These are phyloP conservation scores for Salvelinus alpinus DNA, from an alignment of 2,113 vertebrate species.

Conservation along the genomic window DNA sequence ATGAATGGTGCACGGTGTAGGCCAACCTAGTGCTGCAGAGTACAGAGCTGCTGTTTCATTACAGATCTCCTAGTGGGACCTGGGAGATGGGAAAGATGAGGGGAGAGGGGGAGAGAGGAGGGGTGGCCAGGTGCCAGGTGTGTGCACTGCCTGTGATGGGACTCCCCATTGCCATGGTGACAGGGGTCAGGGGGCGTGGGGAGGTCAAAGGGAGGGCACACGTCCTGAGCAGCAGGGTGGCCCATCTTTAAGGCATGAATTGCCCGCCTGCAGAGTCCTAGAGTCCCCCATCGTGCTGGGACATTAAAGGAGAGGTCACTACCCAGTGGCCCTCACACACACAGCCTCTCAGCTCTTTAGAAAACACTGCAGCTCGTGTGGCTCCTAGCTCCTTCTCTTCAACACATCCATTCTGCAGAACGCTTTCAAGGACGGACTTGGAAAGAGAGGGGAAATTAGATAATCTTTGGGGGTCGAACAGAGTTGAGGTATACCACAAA, in stretches of 20 bases:
- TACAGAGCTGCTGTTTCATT: not conserved
- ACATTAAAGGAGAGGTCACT: slow-evolving; percentile 53
- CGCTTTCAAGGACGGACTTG: slow-evolving; percentile 12
- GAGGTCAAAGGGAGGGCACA: slow-evolving; percentile 22
- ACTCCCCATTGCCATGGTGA: slow-evolving; percentile 48
- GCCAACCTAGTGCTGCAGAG: no score
- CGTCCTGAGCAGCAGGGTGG: slow-evolving; percentile 49
- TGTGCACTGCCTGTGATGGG: slow-evolving; percentile 40
- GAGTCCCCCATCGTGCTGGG: slow-evolving; percentile 29
- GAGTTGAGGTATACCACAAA: slow-evolving; percentile 43
- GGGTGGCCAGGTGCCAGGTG: slow-evolving; percentile 80
- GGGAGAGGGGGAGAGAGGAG: slow-evolving; percentile 16
- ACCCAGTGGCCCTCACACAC: slow-evolving; percentile 58
- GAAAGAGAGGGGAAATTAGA: slow-evolving; percentile 55
- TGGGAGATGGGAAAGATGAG: not conserved
- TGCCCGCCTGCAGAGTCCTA: slow-evolving; percentile 45
- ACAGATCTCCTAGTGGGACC: not conserved
- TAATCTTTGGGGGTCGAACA: slow-evolving; percentile 63
- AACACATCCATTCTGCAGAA: slow-evolving; percentile 50
- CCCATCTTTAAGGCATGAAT: slow-evolving; percentile 55
- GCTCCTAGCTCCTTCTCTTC: slow-evolving; percentile 11
- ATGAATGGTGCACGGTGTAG: not conserved
- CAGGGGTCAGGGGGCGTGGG: slow-evolving; percentile 41
- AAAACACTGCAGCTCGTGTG: slow-evolving; percentile 43
- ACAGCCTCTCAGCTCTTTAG: slow-evolving; percentile 29